Conservation (phyloP, 1,140 invertebrate species). For the Scaptomyza pallida region DNA sequence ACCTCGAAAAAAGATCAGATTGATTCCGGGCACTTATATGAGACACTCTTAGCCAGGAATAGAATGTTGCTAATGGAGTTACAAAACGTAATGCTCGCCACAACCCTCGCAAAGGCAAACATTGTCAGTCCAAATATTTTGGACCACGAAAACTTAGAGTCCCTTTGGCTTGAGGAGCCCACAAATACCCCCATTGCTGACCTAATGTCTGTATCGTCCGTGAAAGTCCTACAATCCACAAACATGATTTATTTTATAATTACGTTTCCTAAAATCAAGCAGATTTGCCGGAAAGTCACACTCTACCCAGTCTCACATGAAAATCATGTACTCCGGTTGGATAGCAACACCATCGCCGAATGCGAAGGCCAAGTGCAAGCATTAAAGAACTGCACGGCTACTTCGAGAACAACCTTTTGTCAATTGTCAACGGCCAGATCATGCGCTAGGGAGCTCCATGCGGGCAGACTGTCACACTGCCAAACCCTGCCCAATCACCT, state of each 20-base stretch:
- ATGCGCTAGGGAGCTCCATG: slow-evolving; percentile 19
- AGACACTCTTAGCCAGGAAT: too few species aligned
- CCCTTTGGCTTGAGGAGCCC: neutral
- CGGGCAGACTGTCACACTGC: slow-evolving; percentile 20
- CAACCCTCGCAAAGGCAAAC: too few species aligned
- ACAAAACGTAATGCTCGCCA: too few species aligned
- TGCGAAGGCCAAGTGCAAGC: too few species aligned
- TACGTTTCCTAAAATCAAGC: slow-evolving; percentile 8
- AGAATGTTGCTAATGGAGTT: neutral
- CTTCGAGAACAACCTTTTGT: slow-evolving; percentile 12
- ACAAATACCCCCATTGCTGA: too few species aligned
- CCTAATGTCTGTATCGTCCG: too few species aligned
- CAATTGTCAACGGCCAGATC: neutral
- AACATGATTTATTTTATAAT: too few species aligned
- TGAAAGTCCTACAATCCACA: too few species aligned
- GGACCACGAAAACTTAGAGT: too few species aligned
- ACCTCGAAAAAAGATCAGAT: slow-evolving; percentile 7
- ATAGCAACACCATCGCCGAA: too few species aligned
- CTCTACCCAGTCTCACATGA: slow-evolving; percentile 4
- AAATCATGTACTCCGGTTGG: slow-evolving; percentile 1
- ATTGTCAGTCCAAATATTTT: too few species aligned
- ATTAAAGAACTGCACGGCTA: neutral
- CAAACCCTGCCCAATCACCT: too few species aligned
- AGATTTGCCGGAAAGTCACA: slow-evolving; percentile 11
- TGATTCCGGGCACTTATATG: slow-evolving; percentile 22